phyloP scores from a whole-genome alignment of 2,888 invertebrate genomes.

The Mesorhabditis spiculigera region DNA sequence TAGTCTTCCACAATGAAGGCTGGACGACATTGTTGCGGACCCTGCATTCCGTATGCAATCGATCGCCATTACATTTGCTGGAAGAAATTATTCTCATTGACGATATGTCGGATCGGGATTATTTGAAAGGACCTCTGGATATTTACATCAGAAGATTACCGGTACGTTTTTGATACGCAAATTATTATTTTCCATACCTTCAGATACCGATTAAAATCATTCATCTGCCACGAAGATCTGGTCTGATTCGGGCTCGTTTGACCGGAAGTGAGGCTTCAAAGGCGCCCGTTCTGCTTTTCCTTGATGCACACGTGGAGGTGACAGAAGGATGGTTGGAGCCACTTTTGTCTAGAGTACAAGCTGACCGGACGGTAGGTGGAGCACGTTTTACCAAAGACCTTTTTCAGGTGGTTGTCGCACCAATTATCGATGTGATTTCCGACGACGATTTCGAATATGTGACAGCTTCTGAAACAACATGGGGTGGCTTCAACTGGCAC shows the following conservation, averaged over 20 bases:
- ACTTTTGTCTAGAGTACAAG: conserved; percentile 81
- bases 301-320: conserved; percentile 83
- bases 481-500: conserved; percentile 99
- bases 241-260: conserved; percentile 88
- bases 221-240: conserved; percentile 86
- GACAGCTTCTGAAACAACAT: conserved; percentile 96
- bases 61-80: conserved; percentile 47
- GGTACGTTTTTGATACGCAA: conserved; percentile 12
- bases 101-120: conserved; percentile 54
- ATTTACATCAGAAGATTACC: conserved; percentile 50
- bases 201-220: conserved; percentile 79
- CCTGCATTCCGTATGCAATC: conserved; percentile 57
- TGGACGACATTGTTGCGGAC: conserved; percentile 86
- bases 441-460: conserved; percentile 99
- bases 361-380: conserved; percentile 69
- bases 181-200: conserved; percentile 39
- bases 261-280: conserved; percentile 86
- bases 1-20: conserved; percentile 96
- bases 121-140: conserved; percentile 51
- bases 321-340: conserved; percentile 97
- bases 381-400: conserved; percentile 47
- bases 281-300: conserved; percentile 88
- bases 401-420: conserved; percentile 36
- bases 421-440: conserved; percentile 40
- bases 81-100: conserved; percentile 58